Base-by-base conservation (phyloP, 2,797 vertebrate species). In the Lagocephalus sceleratus region DNA sequence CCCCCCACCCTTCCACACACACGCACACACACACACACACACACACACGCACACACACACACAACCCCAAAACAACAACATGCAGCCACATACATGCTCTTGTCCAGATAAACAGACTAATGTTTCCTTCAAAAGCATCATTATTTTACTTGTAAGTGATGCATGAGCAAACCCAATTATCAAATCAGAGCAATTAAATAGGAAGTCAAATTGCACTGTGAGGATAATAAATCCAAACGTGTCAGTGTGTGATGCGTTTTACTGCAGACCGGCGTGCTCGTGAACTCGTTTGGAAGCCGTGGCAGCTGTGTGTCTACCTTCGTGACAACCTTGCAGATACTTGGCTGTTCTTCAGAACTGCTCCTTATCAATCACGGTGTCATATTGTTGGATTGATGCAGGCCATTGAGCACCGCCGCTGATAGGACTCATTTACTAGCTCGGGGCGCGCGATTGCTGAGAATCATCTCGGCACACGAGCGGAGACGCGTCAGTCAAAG, bases 331-430 rank as follows among this genome's bases (percentile, higher is more conserved):
- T 55, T 46, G 39, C 53, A 21, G 41, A 39, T 4, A 1, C 42
- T 55, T 63, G 68, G 71, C 58, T 46, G 35, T 11, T 46, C 40
- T 62, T 63, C 42, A 64, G 20, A 70, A 32, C 20, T 41, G 49
- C 44, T 21, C 9, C 17, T 51, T 35, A 54, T 73, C 55, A 65
- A 57, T 62, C 53, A 62, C 32, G 11, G 20, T 69, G 48, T 68
- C 40, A 48, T 45, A 61, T 54, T 60, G 63, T 66, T 63, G 53
- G 50, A 60, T 39, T 41, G 54, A 71, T 73, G 61, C 63, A 59
- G 57, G 48, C 52, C 63, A 55, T 25, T 54, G 51, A 65, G 51
- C 45, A 40, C 53, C 22, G 53, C 23, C 2, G 61, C 12, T 60
- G 61, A 65, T 57, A 57, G 17, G 59, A 44, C 43, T 51, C 54